phyloP scores from a whole-genome alignment of 2,797 vertebrate genomes.

The Danio kyathit region DNA sequence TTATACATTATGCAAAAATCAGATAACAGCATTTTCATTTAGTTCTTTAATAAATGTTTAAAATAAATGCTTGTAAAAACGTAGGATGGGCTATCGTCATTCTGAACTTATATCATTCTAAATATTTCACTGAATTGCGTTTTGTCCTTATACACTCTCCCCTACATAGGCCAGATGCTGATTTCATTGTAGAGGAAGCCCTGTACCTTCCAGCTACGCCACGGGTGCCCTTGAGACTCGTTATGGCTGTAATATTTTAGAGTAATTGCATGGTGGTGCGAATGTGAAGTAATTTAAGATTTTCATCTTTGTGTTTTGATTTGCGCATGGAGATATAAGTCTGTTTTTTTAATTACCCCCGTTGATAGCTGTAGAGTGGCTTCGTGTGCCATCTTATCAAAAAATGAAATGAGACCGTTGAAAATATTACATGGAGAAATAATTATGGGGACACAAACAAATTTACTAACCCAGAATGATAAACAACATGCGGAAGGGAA shows the following conservation, averaged over 20 bases:
- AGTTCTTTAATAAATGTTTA: too few species aligned
- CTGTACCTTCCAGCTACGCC: background rate
- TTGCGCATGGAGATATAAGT: constrained; percentile 25
- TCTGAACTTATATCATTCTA: background rate
- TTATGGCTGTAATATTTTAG: constrained; percentile 14
- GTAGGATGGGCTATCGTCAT: background rate
- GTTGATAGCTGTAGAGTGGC: background rate
- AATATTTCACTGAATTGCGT: background rate
- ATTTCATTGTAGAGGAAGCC: background rate
- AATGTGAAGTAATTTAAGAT: constrained; percentile 12
- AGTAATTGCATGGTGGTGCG: background rate
- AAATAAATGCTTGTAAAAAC: background rate
- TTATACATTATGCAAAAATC: background rate
- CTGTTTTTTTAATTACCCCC: constrained; percentile 8
- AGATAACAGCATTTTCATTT: background rate
- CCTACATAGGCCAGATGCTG: background rate
- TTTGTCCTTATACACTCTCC: background rate
- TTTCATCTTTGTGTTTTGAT: constrained; percentile 20
- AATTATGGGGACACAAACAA: constrained; percentile 53
- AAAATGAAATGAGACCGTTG: constrained; percentile 41
- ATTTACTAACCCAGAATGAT: constrained; percentile 55
- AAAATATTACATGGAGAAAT: constrained; percentile 51
- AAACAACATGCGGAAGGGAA: constrained; percentile 40
- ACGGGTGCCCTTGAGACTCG: constrained; percentile 2
- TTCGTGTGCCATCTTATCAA: constrained; percentile 44